These are phyloP conservation scores for Polydesmus complanatus DNA, from an alignment of 2,888 invertebrate species.

Conservation along the genomic window DNA sequence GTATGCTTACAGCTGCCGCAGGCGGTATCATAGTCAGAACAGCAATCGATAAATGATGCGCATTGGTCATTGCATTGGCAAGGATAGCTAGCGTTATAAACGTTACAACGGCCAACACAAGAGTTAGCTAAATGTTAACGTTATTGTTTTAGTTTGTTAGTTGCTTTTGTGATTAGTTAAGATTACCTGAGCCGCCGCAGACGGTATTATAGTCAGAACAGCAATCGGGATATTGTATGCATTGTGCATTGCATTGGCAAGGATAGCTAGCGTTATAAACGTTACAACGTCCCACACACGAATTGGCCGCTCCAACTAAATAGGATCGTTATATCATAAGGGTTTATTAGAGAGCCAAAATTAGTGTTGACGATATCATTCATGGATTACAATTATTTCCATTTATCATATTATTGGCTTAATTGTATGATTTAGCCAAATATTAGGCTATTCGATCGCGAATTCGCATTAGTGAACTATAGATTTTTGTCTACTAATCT, in stretches of 20 bases:
- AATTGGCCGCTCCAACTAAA: not conserved
- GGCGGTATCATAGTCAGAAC: not conserved
- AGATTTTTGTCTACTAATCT: too few species aligned
- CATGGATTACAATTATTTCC: too few species aligned
- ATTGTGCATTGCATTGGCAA: conserved; percentile 9
- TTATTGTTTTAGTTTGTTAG: not conserved
- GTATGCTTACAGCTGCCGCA: too few species aligned
- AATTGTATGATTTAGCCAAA: too few species aligned
- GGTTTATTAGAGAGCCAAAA: too few species aligned
- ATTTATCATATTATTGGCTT: too few species aligned
- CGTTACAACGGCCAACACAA: not conserved
- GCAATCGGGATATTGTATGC: not conserved
- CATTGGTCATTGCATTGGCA: not conserved
- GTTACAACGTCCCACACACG: conserved; percentile 3
- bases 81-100: not conserved
- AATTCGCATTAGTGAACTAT: too few species aligned
- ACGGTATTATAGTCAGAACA: conserved; percentile 7
- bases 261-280: conserved; percentile 1
- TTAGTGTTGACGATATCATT: too few species aligned
- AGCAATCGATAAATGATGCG: not conserved
- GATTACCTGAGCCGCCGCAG: not conserved
- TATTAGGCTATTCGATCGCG: too few species aligned
- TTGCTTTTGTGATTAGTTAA: not conserved
- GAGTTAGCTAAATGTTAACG: not conserved
- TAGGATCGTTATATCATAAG: too few species aligned